phyloP scores from a whole-genome alignment of 1,140 invertebrate genomes.

The Augochlora pura region DNA sequence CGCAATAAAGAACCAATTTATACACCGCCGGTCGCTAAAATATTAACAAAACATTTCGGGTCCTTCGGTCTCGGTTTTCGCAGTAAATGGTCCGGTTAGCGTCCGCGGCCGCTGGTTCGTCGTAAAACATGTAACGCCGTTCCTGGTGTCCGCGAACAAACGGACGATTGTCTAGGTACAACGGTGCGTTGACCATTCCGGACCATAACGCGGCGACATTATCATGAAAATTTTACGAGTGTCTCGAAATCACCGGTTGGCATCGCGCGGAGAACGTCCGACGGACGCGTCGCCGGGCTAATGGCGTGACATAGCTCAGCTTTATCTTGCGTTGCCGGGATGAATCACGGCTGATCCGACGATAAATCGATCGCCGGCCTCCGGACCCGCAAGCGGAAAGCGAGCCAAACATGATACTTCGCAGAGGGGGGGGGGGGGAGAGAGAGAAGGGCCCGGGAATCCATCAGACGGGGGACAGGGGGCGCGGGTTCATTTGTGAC shows the following conservation, averaged over 20 bases:
- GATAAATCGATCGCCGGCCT: constrained; percentile 27
- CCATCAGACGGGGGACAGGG: not conserved
- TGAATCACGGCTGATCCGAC: constrained; percentile 34
- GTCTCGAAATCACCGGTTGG: not conserved
- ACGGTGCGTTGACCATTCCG: too few species aligned
- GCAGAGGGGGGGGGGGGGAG: not conserved
- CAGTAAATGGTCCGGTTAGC: too few species aligned
- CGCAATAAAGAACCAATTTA: too few species aligned
- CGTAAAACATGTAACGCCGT: not conserved
- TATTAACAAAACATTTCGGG: too few species aligned
- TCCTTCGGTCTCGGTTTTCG: too few species aligned
- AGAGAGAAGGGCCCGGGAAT: not conserved
- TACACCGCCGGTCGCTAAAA: too few species aligned
- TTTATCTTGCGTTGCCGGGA: constrained; percentile 22
- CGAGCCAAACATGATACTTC: not conserved
- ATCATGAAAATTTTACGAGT: constrained; percentile 33
- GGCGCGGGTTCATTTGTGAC: not conserved
- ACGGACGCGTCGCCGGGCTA: not conserved
- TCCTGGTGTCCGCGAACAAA: not conserved
- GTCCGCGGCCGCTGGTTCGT: too few species aligned
- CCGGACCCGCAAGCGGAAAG: not conserved
- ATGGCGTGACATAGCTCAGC: constrained; percentile 14
- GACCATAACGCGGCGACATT: not conserved
- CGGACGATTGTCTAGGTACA: not conserved
- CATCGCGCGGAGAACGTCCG: not conserved